These are phyloP conservation scores for Gadus chalcogrammus DNA, from an alignment of 2,113 vertebrate species.

Conservation along the genomic window DNA sequence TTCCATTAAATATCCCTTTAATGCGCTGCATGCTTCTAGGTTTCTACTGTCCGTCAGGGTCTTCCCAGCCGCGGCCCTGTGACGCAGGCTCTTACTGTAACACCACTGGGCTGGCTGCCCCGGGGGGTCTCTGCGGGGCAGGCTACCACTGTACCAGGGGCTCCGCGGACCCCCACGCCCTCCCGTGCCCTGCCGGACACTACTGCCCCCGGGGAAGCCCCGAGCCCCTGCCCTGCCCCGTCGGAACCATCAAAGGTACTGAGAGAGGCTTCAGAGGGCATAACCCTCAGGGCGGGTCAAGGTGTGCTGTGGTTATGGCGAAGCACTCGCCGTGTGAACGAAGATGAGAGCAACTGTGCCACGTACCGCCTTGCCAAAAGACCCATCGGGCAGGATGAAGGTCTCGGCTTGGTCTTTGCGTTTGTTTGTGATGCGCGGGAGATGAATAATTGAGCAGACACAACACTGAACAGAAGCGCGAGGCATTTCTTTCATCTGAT, in stretches of 20 bases:
- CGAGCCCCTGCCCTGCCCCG: constrained; percentile 64
- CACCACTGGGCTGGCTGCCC: constrained; percentile 54
- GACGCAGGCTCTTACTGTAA: constrained; percentile 76
- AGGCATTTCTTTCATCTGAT: constrained; percentile 17
- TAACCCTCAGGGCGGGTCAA: not conserved
- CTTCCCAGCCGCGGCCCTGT: constrained; percentile 70
- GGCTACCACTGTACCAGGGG: constrained; percentile 78
- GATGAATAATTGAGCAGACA: constrained; percentile 23
- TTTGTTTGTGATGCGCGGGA: constrained; percentile 10
- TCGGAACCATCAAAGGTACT: constrained; percentile 65
- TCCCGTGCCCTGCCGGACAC: constrained; percentile 69
- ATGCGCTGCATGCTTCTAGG: constrained; percentile 54
- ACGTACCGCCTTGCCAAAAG: not conserved
- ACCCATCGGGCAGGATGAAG: too few relatives aligned
- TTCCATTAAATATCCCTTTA: too few relatives aligned
- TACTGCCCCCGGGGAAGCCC: constrained; percentile 80
- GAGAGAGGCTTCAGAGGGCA: constrained; percentile 23
- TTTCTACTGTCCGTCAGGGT: constrained; percentile 76
- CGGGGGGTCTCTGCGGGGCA: constrained; percentile 57
- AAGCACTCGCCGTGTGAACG: too few relatives aligned
- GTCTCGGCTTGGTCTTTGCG: too few relatives aligned
- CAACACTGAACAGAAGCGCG: constrained; percentile 17
- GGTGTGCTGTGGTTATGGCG: too few relatives aligned
- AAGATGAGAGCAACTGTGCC: not conserved
- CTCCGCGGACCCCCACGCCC: constrained; percentile 57